A percentile compares a stretch with the other conserved stretches of the same genome.
Conservation (phyloP, 1,140 invertebrate genomes). For the Leptestheria dahalacensis region DNA sequence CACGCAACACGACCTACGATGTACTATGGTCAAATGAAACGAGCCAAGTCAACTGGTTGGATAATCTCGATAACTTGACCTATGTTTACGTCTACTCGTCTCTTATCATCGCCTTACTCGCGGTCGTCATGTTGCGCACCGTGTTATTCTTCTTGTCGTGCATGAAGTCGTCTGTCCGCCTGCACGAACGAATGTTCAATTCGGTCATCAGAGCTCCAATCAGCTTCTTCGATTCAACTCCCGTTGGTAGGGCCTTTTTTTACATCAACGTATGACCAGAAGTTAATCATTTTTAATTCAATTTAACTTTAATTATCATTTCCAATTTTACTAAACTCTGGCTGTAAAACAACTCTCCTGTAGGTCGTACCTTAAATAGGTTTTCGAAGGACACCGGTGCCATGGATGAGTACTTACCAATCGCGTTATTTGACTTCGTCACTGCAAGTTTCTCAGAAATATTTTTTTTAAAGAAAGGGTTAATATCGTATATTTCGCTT, state of each 20-base stretch:
- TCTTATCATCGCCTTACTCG: conserved; percentile 37
- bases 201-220: conserved; percentile 57
- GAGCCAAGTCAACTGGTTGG: neutral
- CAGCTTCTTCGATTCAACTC: conserved; percentile 68
- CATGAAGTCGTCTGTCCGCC: conserved; percentile 54
- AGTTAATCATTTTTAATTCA: neutral
- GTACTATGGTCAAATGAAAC: neutral
- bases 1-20: no score
- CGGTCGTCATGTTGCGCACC: conserved; percentile 41
- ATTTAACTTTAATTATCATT: neutral
- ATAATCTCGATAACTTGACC: neutral
- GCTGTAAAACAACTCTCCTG: conserved; percentile 5
- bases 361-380: conserved; percentile 47
- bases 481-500: no score
- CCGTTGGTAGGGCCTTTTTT: conserved; percentile 35
- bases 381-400: conserved; percentile 64
- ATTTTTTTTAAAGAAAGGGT: neutral
- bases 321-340: neutral
- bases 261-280: neutral
- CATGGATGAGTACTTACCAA: conserved; percentile 73
- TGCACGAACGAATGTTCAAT: conserved; percentile 73
- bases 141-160: conserved; percentile 56
- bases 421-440: conserved; percentile 55
- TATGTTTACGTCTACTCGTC: conserved; percentile 28
- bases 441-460: conserved; percentile 27